Evolutionary conservation across 2,113 vertebrate species (phyloP), one percentile per base, ranked within the genome.

Genomic region (Peromyscus leucopus): DNA sequence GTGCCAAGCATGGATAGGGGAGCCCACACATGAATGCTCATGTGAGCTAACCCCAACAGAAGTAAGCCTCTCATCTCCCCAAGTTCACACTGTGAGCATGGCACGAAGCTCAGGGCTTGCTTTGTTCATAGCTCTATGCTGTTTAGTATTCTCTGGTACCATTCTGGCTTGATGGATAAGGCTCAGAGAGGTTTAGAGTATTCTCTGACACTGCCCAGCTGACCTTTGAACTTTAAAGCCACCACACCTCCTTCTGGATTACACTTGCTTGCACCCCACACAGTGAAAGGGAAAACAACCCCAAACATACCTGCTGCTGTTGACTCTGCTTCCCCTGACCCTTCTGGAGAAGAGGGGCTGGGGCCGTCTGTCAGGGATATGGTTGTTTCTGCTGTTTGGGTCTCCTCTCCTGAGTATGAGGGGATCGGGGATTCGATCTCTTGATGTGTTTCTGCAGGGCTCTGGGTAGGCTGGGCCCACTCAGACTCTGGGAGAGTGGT

Each of bases 221-320:
- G 3, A 42, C 48, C 51, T n/a, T 24, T 13, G 65, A 78, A 74
- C 72, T 83, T 63, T 31, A 82, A 59, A 78, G 71, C 39, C 22
- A 42, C 6, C 9, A 2, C 13, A 26, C 6, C 59, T 88, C 85
- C 76, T 31, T 11, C 72, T n/a, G 0, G 0, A 31, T 48, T 24
- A 36, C 7, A 83, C 65, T 36, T 61, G 46, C 28, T 21, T 2
- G 2, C 11, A 46, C 33, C 55, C 42, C n/a, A 4, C 74, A 48
- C 55, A 26, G 36, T 48, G 2, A 63, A 86, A 65, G 33, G 42
- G 42, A 46, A 39, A 72, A 96, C 19, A 65, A 51, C 76, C 21
- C 71, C 36, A 3, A 90, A 16, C 0, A n/a, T 99, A 99, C 99
- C 99, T 99, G 98, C 83, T 92, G 57, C 10, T 11, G 97, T 95